phyloP scores from a whole-genome alignment of 1,140 invertebrate species.

The Triops cancriformis region DNA sequence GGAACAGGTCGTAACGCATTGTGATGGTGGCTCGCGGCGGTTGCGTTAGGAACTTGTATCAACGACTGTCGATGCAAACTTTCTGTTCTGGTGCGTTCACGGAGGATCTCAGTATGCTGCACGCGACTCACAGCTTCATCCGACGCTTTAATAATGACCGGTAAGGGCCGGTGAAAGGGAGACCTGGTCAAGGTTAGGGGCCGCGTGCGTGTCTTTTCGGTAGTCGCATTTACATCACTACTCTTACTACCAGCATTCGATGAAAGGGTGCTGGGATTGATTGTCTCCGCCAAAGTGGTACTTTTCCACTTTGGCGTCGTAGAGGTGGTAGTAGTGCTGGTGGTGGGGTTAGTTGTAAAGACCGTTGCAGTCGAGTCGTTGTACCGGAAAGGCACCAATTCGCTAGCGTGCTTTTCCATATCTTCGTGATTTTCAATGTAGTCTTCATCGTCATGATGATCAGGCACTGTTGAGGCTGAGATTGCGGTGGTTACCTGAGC shows the following conservation, averaged over 20 bases:
- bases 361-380: neutral
- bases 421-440: neutral
- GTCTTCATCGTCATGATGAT: neutral
- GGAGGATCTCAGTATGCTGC: neutral
- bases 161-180: slow-evolving; percentile 6
- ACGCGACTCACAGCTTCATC: neutral
- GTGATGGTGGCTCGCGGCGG: neutral
- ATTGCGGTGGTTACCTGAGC: neutral
- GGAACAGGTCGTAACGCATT: neutral
- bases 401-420: neutral
- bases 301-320: neutral
- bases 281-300: neutral
- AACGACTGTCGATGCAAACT: neutral
- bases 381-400: neutral
- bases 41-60: neutral
- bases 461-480: neutral
- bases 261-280: neutral
- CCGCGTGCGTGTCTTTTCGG: neutral
- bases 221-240: neutral
- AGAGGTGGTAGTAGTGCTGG: neutral
- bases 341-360: neutral
- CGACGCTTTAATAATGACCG: neutral
- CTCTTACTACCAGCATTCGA: neutral
- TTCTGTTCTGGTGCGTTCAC: neutral
- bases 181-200: slow-evolving; percentile 3